Evolutionary conservation across 2,797 vertebrate genomes (phyloP), one percentile per base, ranked within the genome.

Genomic region (Anniella stebbinsi): DNA sequence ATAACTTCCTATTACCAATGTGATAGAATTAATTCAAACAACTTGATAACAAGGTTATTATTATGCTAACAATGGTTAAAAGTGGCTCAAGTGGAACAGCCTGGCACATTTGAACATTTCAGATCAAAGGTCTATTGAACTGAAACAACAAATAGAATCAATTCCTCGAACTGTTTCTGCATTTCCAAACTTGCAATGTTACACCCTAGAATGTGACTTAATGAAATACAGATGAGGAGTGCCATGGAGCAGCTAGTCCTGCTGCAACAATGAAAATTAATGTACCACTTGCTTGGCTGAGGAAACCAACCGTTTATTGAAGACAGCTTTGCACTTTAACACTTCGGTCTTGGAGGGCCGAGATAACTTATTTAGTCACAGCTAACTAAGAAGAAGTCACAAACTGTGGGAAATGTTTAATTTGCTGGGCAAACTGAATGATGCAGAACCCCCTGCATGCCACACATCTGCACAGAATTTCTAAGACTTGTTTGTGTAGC

Each of bases 41-140:
- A 87, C 86, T 84, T 87, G 91, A 92, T 92, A 95, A 94, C 94
- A 92, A 95, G 88, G 41, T 92, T 89, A 30, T 93, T 86, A 41
- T 94, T 93, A 83, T 90, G 80, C 81, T 84, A 94, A 94, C 94
- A 93, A 90, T 9, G 8, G 94, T 86, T 93, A 91, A 92, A 93
- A 92, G 91, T 82, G 93, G 67, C 90, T 96, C 83, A 88, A 87
- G 33, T 91, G 90, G 89, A 95, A 51, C 57, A 93, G 93, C 86
- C 91, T 92, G 93, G 90, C 8, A 72, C 88, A 92, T 94, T 85
- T 12, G 9, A 96, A 96, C 95, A 91, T 88, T 92, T 90, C 0
- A 1, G 95, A 96, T 96, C 96, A 97, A 97, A 96, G 94, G 93
- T 94, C 95, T 96, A 92, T 96, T 95, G 96, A 96, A 89, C 92